A percentile compares a stretch with the other conserved stretches of the same genome.
Evolutionary conservation across 2,113 vertebrate species (phyloP).

Genomic region (Clarias batrachus): DNA sequence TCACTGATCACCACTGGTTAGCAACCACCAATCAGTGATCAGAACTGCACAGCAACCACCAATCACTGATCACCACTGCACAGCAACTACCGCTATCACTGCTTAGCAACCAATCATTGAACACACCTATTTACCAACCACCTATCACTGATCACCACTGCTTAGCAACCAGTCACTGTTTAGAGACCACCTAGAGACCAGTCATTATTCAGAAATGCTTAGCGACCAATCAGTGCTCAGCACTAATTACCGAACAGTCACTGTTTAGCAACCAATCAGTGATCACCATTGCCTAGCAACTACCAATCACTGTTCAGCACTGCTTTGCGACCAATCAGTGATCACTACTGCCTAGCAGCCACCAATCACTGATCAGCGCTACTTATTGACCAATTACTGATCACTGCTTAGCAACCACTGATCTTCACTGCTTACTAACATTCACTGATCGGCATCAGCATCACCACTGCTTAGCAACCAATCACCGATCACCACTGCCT

Average conservation of each 20-base stretch:
- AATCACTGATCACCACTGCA: neutral
- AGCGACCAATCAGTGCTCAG: neutral
- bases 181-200: neutral
- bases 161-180: neutral
- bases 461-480: neutral
- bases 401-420: neutral
- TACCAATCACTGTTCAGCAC: neutral
- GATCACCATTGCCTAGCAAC: neutral
- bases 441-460: neutral
- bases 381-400: neutral
- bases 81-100: neutral
- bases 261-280: neutral
- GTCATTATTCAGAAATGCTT: too few species aligned
- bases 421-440: neutral
- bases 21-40: neutral
- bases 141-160: neutral
- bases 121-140: neutral
- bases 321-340: neutral
- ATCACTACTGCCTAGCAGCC: neutral
- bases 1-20: neutral
- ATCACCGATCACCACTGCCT: neutral
- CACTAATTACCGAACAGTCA: neutral
- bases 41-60: neutral
- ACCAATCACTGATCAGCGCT: neutral
- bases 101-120: neutral